Base-by-base conservation (phyloP, 37 sponge, comb jelly and placozoan genomes). In the Eunapius fragilis region DNA sequence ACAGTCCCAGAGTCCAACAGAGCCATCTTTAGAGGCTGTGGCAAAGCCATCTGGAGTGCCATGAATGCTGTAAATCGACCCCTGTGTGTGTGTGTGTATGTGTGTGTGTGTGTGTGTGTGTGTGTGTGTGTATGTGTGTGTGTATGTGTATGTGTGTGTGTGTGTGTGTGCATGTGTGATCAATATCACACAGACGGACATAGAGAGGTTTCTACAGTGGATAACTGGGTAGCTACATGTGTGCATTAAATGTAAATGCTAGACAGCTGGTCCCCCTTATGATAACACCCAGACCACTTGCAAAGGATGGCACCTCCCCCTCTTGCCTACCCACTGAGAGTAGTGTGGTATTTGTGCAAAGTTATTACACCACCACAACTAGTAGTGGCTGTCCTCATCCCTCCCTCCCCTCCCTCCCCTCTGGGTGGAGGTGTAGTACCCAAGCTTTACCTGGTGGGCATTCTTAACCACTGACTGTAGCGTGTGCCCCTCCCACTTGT, bases 401-500 rank as follows among this genome's bases (percentile, higher is more conserved):
- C n/a, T n/a, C n/a, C 28, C 28, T 10, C 28, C 5, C 26, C 71
- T 7, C 26, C 71, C 5, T 70, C 9, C 26, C 26, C 71, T 28
- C 19, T 23, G 23, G 19, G 69, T 68, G 69, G 69, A 68, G n/a
- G n/a, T n/a, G n/a, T 41, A 41, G 41, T 6, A 41, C 6, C 41
- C 41, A 2, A 7, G 19, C 31, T 85, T 68, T 36, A 94, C 95
- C 27, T 70, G 77, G 80, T 96, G 97, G 19, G 89, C 92, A 35
- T 78, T 72, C 34, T 86, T 85, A 84, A 92, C 83, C 71, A 92
- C 92, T 7, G 89, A 80, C 50, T 35, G 70, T 31, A 96, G 90
- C 68, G 74, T 81, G 68, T 90, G 84, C 4, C 82, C 95, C 48
- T 89, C 82, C 98, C 98, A 97, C 74, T 95, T 91, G 92, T 95